phyloP scores from a whole-genome alignment of 2,888 invertebrate genomes.

The Mystacides longicornis region DNA sequence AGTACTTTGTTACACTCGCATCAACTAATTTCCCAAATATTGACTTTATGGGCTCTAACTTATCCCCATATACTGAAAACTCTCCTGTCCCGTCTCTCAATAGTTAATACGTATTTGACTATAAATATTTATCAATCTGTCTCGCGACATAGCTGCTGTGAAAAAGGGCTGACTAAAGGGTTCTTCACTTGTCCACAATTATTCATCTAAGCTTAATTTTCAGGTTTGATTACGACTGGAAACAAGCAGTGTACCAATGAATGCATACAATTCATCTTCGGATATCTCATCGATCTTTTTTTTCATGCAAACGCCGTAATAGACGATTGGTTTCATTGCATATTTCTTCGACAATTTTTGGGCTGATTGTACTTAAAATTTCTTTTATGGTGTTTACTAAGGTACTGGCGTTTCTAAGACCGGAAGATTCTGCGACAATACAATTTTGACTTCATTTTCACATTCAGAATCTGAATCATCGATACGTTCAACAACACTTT shows the following conservation, averaged over 20 bases:
- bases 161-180: slow-evolving; percentile 14
- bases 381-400: slow-evolving; percentile 3
- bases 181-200: slow-evolving; percentile 12
- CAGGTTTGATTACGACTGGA: slow-evolving; percentile 12
- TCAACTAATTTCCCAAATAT: neutral
- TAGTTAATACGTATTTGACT: slow-evolving; percentile 11
- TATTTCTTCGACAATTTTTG: slow-evolving; percentile 12
- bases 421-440: slow-evolving; percentile 11
- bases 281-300: slow-evolving; percentile 3
- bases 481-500: neutral
- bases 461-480: slow-evolving; percentile 1
- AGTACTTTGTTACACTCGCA: slow-evolving; percentile 3
- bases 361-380: slow-evolving; percentile 13
- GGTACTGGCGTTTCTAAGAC: slow-evolving; percentile 5
- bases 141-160: slow-evolving; percentile 13
- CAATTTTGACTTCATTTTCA: slow-evolving; percentile 15
- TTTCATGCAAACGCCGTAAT: neutral
- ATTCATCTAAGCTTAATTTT: slow-evolving; percentile 8
- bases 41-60: slow-evolving; percentile 5
- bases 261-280: slow-evolving; percentile 14
- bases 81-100: slow-evolving; percentile 3
- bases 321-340: slow-evolving; percentile 13
- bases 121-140: slow-evolving; percentile 15
- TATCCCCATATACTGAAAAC: neutral
- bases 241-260: slow-evolving; percentile 14